phyloP scores from a whole-genome alignment of 2,888 invertebrate genomes.

The Drepanosiphum platanoidis region DNA sequence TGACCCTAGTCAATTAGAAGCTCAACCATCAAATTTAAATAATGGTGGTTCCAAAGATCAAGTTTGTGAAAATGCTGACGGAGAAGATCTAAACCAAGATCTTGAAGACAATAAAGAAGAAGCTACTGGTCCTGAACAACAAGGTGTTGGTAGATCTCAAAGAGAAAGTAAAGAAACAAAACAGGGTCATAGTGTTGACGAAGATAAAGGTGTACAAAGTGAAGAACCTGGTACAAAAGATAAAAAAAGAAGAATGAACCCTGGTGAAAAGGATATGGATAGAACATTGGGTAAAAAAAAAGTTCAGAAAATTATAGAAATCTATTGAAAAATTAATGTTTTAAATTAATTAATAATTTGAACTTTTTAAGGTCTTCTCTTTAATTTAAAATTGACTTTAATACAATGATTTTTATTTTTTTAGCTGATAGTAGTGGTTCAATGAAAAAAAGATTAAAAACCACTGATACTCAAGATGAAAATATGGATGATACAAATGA shows the following conservation, averaged over 20 bases:
- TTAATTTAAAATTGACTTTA: not conserved
- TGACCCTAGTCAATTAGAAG: conserved; percentile 65
- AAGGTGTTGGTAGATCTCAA: conserved; percentile 80
- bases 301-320: no score
- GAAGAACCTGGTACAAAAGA: conserved; percentile 68
- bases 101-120: conserved; percentile 60
- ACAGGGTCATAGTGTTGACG: conserved; percentile 67
- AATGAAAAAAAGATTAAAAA: conserved; percentile 74
- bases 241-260: conserved; percentile 73
- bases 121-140: conserved; percentile 68
- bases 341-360: no score
- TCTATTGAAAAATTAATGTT: no score
- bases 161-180: conserved; percentile 68
- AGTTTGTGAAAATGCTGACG: conserved; percentile 56
- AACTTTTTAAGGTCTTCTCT: not conserved
- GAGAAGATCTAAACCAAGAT: conserved; percentile 41
- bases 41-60: conserved; percentile 69
- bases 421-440: conserved; percentile 74
- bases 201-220: conserved; percentile 65
- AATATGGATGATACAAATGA: conserved; percentile 67
- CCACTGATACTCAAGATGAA: conserved; percentile 71
- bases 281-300: conserved; percentile 72
- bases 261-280: conserved; percentile 79
- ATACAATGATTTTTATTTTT: conserved; percentile 36
- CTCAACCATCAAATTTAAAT: conserved; percentile 66